Evolutionary conservation across 2,888 invertebrate species (phyloP).

Genomic region (Stomorhina lunata): DNA sequence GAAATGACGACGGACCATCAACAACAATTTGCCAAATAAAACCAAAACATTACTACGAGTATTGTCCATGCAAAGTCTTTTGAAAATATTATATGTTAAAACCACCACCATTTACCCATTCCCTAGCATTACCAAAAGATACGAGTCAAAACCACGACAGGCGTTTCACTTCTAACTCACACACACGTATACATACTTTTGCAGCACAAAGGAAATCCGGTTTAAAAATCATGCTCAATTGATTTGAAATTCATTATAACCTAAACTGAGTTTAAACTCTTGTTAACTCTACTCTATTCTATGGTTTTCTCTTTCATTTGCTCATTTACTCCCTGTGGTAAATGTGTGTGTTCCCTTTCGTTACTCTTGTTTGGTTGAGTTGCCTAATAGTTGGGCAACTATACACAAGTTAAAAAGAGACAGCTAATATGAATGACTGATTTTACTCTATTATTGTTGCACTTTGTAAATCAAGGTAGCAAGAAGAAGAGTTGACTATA

Average conservation of each 20-base stretch:
- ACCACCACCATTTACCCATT: conserved; percentile 15
- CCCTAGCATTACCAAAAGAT: neutral
- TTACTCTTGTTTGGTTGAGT: neutral
- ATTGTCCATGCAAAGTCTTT: conserved; percentile 28
- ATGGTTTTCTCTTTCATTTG: conserved; percentile 3
- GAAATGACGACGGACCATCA: conserved; percentile 28
- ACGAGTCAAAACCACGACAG: conserved; percentile 53
- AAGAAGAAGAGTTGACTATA: neutral
- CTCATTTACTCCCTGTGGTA: neutral
- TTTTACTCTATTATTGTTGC: conserved; percentile 48
- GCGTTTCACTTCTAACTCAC: conserved; percentile 55
- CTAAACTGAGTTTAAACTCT: conserved; percentile 47
- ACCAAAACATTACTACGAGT: conserved; percentile 22
- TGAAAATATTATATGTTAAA: conserved; percentile 25
- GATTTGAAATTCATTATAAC: conserved; percentile 39
- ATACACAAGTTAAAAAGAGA: conserved; percentile 47
- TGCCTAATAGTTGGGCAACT: too few species aligned
- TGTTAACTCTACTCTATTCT: neutral
- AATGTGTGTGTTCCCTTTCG: neutral
- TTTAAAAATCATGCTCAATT: conserved; percentile 57
- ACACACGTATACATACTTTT: conserved; percentile 1
- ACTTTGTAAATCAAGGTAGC: conserved; percentile 51
- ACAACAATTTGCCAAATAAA: conserved; percentile 43
- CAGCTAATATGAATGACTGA: conserved; percentile 9
- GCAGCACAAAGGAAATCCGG: conserved; percentile 48